Base-by-base conservation (phyloP, 2,113 vertebrate genomes). In the Picathartes gymnocephalus region DNA sequence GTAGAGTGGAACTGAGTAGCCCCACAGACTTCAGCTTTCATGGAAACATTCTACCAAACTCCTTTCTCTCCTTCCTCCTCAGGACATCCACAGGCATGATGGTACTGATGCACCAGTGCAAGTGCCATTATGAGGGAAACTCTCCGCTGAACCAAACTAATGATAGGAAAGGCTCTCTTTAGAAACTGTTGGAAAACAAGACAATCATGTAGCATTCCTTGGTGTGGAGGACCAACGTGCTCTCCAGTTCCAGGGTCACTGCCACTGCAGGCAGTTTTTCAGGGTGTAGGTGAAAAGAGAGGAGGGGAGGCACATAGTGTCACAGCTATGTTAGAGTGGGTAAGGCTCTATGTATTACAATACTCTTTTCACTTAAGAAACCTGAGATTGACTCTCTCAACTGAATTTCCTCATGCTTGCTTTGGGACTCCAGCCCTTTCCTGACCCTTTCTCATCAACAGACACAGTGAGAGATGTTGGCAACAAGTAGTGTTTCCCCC, bases 321-420 rank as follows among this genome's bases (percentile, higher is more conserved):
- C 85, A 90, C 73, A 82, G 82, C 72, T 74, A 68, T 10, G 5
- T 51, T 73, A 58, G 15, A 81, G 76, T 9, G 56, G 47, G 48
- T 92, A 93, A 93, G 86, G 82, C 85, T 88, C 3, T 7, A 72
- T 57, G 81, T 65, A 81, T 81, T 47, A 60, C 35, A 79, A 83
- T 31, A 61, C 33, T 64, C 56, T 88, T 73, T 76, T 66, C 68
- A 60, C 51, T 83, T 83, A 84, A 82, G 88, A 95, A 93, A 96
- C 86, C 94, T 95, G 94, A 97, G 96, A 86, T 90, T 93, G 83
- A 92, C 40, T 70, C 77, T 84, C 89, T 92, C 88, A 90, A 48
- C 79, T 66, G 56, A 60, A 81, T 93, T 88, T 94, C 88, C 78
- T 86, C 64, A 2, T 40, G 88, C 85, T 95, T 86, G 58, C 70